phyloP scores from a whole-genome alignment of 2,888 invertebrate genomes.

The Athalia rosae region DNA sequence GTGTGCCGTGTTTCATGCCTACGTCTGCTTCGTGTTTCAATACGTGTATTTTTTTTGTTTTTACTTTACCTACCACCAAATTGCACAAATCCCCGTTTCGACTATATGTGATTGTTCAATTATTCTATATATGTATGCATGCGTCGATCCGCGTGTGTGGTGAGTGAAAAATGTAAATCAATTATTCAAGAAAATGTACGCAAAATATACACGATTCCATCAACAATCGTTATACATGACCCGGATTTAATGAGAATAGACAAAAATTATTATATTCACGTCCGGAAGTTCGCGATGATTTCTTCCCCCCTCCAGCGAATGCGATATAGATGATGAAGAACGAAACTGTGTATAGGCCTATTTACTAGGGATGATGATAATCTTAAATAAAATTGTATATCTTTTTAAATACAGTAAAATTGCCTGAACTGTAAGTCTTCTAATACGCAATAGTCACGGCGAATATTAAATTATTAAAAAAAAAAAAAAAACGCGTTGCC shows the following conservation, averaged over 20 bases:
- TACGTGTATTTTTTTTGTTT: conserved; percentile 21
- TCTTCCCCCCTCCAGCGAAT: not conserved
- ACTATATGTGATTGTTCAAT: conserved; percentile 32
- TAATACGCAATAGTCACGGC: conserved; percentile 33
- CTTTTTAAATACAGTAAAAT: conserved; percentile 16
- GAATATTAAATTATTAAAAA: conserved; percentile 11
- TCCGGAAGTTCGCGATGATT: too few relatives aligned
- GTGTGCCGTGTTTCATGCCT: conserved; percentile 6
- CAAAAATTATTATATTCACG: too few relatives aligned
- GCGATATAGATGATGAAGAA: not conserved
- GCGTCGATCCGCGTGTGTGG: not conserved
- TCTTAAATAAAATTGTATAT: conserved; percentile 16
- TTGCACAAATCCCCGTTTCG: conserved; percentile 70
- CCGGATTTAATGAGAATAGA: too few relatives aligned
- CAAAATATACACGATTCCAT: too few relatives aligned
- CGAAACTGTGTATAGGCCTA: not conserved
- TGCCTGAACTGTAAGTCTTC: conserved; percentile 33
- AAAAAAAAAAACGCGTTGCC: conserved; percentile 26
- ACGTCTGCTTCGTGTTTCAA: not conserved
- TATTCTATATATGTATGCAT: conserved; percentile 22
- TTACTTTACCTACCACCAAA: conserved; percentile 60
- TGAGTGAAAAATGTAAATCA: not conserved
- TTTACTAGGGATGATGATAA: conserved; percentile 6
- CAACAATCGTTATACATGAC: too few relatives aligned
- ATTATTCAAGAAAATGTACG: too few relatives aligned